phyloP scores from a whole-genome alignment of 1,140 invertebrate genomes.

The Ostrea denselamellosa region DNA sequence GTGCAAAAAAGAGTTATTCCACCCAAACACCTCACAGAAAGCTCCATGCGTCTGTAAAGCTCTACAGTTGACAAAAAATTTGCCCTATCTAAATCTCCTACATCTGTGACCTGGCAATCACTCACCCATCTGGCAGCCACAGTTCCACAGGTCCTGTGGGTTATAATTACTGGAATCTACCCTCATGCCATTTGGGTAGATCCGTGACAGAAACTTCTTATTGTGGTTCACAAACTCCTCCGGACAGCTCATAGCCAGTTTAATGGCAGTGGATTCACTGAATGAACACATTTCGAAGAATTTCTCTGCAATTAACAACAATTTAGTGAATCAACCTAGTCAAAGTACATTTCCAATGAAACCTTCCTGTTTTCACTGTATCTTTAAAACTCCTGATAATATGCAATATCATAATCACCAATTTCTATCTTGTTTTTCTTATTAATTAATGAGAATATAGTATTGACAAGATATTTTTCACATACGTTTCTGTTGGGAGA shows the following conservation, averaged over 20 bases:
- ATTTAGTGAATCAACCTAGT: not conserved
- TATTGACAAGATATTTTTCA: constrained; percentile 25
- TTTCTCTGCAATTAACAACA: constrained; percentile 69
- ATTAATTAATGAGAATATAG: not conserved
- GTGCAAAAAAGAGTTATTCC: too few relatives aligned
- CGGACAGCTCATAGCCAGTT: constrained; percentile 78
- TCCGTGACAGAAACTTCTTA: constrained; percentile 80
- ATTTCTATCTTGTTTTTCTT: not conserved
- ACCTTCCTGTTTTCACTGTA: not conserved
- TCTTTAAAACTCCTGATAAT: not conserved
- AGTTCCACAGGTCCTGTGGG: constrained; percentile 83
- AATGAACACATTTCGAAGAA: constrained; percentile 79
- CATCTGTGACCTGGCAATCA: not conserved
- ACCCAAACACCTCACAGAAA: too few relatives aligned
- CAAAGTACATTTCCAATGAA: not conserved
- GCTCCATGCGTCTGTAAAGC: too few relatives aligned
- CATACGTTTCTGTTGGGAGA: constrained; percentile 72
- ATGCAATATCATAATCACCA: not conserved
- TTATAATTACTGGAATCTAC: constrained; percentile 83
- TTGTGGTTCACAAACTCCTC: constrained; percentile 82
- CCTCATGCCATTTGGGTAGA: constrained; percentile 81
- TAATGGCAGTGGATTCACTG: constrained; percentile 79
- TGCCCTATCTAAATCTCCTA: too few relatives aligned
- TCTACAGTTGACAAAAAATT: too few relatives aligned
- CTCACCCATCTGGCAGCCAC: constrained; percentile 77